phyloP scores from a whole-genome alignment of 2,113 vertebrate species.

The Macquaria ambigua region DNA sequence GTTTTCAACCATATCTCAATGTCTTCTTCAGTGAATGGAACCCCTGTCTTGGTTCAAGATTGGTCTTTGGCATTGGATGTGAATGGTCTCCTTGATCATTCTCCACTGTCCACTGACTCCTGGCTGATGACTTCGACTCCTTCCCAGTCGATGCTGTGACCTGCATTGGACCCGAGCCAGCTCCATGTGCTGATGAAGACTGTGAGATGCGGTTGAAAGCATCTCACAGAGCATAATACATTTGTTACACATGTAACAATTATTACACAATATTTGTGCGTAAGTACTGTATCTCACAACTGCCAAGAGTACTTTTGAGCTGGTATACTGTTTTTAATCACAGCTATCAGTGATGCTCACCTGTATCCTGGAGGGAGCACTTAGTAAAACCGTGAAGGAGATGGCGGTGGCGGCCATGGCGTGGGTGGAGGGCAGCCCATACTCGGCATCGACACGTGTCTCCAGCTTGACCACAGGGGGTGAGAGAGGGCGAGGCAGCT shows the following conservation, averaged over 20 bases:
- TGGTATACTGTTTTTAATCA: background rate
- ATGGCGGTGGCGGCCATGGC: slow-evolving; percentile 95
- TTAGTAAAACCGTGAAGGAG: slow-evolving; percentile 91
- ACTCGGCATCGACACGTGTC: slow-evolving; percentile 88
- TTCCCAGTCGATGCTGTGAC: background rate
- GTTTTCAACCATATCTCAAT: background rate
- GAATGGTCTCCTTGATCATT: background rate
- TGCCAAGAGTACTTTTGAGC: background rate
- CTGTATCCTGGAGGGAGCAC: slow-evolving; percentile 89
- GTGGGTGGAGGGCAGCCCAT: slow-evolving; percentile 96
- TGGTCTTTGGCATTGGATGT: background rate
- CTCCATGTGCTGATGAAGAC: background rate
- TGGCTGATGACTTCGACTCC: background rate
- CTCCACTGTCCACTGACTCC: background rate
- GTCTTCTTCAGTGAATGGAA: background rate
- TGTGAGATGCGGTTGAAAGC: background rate
- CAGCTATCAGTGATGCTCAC: slow-evolving; percentile 72
- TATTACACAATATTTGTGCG: background rate
- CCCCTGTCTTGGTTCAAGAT: background rate
- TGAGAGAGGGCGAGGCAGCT: slow-evolving; percentile 92
- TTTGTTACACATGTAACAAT: background rate
- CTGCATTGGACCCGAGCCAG: background rate
- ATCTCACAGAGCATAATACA: background rate
- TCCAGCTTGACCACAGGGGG: slow-evolving; percentile 96
- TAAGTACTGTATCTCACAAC: background rate